Base-by-base conservation (phyloP, 2,113 vertebrate species). In the Paratilapia polleni region DNA sequence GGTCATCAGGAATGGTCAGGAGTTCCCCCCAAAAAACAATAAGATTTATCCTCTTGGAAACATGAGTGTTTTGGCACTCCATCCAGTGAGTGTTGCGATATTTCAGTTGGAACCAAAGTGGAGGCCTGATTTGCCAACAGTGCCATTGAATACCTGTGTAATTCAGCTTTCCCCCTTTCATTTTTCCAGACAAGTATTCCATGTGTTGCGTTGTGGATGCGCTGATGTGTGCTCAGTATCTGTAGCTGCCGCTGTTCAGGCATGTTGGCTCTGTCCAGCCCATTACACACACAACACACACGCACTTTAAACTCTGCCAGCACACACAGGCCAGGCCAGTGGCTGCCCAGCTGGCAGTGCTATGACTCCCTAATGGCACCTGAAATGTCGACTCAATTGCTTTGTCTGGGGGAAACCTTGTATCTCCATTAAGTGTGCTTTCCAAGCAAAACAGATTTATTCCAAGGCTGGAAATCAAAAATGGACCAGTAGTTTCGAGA, bases 301-400 rank as follows among this genome's bases (percentile, higher is more conserved):
- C 66, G 13, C 68, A 73, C 68, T 73, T 34, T 47, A 84, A 41
- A 66, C 24, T 11, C 24, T 81, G 86, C 89, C 89, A 91, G 80
- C 83, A 19, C 82, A 70, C 68, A 47, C 84, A 6, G 82, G 26
- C 68, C 68, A 64, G 89, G 80, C 64, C 84, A 86, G 80, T 43
- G 62, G 63, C 73, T 49, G 88, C 83, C 90, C 92, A 90, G 85
- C 88, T 91, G 92, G 90, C 90, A 82, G 1, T 20, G 43, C 83
- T 82, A 70, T 0, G 61, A 38, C 59, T 89, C 89, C 85, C 83
- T 77, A 38, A 13, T 74, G 91, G 87, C 66, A 66, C 31, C 82
- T 14, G 47, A 90, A 91, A 90, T 80, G 80, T 87, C 66, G 38
- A 78, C 86, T 91, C 63, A 62, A 80, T 89, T 75, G 87, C 77